A percentile compares a stretch with the other conserved stretches of the same genome.
phyloP scores from a whole-genome alignment of 2,888 invertebrate species.

The Lydus trimaculatus region DNA sequence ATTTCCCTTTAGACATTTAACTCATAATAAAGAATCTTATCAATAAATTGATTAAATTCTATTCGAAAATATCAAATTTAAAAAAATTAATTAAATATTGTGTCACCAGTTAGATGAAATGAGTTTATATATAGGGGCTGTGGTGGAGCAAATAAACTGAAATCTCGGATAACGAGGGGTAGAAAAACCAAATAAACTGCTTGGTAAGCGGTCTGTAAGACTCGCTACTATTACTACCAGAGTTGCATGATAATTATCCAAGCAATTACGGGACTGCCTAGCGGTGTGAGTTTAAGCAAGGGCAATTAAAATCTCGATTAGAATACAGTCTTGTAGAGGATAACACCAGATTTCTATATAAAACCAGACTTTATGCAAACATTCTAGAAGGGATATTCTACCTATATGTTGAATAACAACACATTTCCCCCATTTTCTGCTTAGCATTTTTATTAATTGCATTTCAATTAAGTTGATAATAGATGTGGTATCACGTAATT shows the following conservation, averaged over 20 bases:
- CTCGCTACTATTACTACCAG: constrained; percentile 28
- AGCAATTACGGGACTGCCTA: constrained; percentile 51
- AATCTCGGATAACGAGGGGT: constrained; percentile 27
- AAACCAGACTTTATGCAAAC: constrained; percentile 14
- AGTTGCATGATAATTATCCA: constrained; percentile 54
- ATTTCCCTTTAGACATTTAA: neutral
- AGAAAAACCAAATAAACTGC: constrained; percentile 32
- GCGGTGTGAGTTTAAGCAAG: constrained; percentile 41
- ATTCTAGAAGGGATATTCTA: neutral
- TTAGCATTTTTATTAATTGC: neutral
- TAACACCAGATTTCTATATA: constrained; percentile 33
- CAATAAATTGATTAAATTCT: constrained; percentile 21
- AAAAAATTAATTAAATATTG: neutral
- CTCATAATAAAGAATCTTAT: constrained; percentile 21
- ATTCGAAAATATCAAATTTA: too few relatives aligned
- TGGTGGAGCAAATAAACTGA: constrained; percentile 38
- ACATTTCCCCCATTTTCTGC: too few relatives aligned
- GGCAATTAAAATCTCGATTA: constrained; percentile 48
- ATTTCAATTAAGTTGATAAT: neutral
- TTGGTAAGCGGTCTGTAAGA: constrained; percentile 27
- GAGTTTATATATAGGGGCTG: neutral
- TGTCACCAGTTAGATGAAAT: neutral
- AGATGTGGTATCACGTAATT: neutral
- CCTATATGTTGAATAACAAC: too few relatives aligned
- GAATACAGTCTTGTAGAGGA: constrained; percentile 28